phyloP scores from a whole-genome alignment of 2,113 vertebrate genomes.

The Petrocephalus microphthalmus region DNA sequence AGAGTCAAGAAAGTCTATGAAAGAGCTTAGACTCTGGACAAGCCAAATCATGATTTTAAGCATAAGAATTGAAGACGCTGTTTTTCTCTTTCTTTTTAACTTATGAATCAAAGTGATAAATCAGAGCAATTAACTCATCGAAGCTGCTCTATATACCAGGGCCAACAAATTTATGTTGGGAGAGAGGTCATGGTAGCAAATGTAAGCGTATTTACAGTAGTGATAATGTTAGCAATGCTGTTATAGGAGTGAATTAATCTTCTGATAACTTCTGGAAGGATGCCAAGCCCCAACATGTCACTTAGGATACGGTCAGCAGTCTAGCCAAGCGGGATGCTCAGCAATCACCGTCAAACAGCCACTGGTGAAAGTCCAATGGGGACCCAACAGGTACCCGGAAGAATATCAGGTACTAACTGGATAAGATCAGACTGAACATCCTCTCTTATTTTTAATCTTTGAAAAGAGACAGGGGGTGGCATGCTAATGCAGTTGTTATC shows the following conservation, averaged over 20 bases:
- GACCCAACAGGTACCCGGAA: not conserved
- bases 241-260: slow-evolving; percentile 3
- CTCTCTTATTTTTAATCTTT: not conserved
- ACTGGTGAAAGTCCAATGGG: not conserved
- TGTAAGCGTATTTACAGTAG: not conserved
- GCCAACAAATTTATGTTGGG: not conserved
- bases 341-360: not conserved
- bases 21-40: not conserved
- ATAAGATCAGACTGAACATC: not conserved
- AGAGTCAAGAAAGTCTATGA: not conserved
- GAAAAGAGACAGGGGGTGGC: too few species aligned
- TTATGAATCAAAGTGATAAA: not conserved
- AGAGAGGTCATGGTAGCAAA: not conserved
- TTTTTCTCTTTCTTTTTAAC: not conserved
- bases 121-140: not conserved
- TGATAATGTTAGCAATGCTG: not conserved
- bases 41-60: not conserved
- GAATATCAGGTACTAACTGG: not conserved
- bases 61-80: not conserved
- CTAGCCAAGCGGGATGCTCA: not conserved
- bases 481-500: too few species aligned
- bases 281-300: not conserved
- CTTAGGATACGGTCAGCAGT: not conserved
- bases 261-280: not conserved
- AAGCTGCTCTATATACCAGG: not conserved